A percentile compares a stretch with the other conserved stretches of the same genome.
phyloP scores from a whole-genome alignment of 2,888 invertebrate species.

The Ypsolopha scabrella region DNA sequence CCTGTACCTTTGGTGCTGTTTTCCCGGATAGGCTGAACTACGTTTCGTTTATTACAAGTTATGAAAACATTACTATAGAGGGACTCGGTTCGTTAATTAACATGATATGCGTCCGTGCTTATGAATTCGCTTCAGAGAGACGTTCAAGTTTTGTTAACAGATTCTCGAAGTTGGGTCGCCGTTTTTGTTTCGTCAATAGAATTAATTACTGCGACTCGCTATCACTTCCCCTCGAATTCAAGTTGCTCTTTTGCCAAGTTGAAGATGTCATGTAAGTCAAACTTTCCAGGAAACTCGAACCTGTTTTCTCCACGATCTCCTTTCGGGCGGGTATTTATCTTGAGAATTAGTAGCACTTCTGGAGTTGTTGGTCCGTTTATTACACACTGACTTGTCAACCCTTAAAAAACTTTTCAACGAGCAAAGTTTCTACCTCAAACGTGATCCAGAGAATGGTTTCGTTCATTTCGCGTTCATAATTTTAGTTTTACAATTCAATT shows the following conservation, averaged over 20 bases:
- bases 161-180: no score
- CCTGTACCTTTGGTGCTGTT: no score
- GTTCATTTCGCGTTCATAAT: conserved; percentile 9
- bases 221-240: no score
- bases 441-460: conserved; percentile 14
- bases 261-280: no score
- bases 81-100: conserved; percentile 36
- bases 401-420: background rate
- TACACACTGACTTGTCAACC: background rate
- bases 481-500: conserved; percentile 35
- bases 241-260: no score
- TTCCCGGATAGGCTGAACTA: conserved; percentile 2
- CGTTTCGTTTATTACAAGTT: conserved; percentile 16
- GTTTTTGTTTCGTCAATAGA: no score
- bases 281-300: no score
- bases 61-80: conserved; percentile 41
- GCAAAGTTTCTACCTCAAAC: background rate
- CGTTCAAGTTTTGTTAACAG: background rate
- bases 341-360: background rate
- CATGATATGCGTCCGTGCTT: conserved; percentile 15
- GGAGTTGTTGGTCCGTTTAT: background rate
- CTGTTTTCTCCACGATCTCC: no score
- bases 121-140: conserved; percentile 6
- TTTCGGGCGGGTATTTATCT: background rate
- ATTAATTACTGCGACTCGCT: no score